Percentiles rank a stretch among this genome's conserved stretches.
Conservation (phyloP, 2,797 vertebrate species). For the Intellagama lesueurii region DNA sequence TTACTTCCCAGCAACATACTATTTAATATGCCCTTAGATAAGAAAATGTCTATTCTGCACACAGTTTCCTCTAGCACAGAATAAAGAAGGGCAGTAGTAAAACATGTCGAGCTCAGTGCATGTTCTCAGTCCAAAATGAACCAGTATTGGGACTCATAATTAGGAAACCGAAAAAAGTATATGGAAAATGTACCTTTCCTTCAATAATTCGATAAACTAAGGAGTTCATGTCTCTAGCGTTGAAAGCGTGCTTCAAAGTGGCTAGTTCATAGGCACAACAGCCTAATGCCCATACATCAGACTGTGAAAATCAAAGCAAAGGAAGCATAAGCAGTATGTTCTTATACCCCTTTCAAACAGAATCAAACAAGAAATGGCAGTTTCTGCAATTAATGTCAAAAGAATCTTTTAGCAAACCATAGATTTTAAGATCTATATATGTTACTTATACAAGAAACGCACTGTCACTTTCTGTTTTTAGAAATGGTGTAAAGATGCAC, state of each 20-base stretch:
- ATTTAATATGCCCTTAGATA: not conserved
- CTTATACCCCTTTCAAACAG: not conserved
- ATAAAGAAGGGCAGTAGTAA: not conserved
- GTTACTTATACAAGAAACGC: too few relatives aligned
- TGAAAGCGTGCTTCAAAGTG: constrained; percentile 97
- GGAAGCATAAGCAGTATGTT: not conserved
- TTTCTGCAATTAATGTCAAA: constrained; percentile 14
- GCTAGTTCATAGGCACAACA: constrained; percentile 99
- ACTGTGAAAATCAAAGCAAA: constrained; percentile 80
- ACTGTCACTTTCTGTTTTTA: too few relatives aligned
- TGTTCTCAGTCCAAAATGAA: not conserved
- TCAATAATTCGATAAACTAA: constrained; percentile 96
- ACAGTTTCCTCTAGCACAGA: not conserved
- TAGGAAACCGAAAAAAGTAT: constrained; percentile 26
- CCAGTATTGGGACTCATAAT: too few relatives aligned
- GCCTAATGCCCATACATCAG: constrained; percentile 97
- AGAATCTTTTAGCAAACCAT: not conserved
- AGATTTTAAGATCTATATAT: not conserved
- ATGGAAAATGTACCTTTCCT: constrained; percentile 90
- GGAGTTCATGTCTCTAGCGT: constrained; percentile 98
- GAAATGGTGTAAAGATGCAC: too few relatives aligned
- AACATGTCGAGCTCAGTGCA: not conserved
- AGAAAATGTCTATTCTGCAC: not conserved
- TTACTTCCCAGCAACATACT: not conserved
- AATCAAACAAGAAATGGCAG: constrained; percentile 1